Evolutionary conservation across 2,888 invertebrate genomes (phyloP).

Genomic region (Criorhina ranunculi): DNA sequence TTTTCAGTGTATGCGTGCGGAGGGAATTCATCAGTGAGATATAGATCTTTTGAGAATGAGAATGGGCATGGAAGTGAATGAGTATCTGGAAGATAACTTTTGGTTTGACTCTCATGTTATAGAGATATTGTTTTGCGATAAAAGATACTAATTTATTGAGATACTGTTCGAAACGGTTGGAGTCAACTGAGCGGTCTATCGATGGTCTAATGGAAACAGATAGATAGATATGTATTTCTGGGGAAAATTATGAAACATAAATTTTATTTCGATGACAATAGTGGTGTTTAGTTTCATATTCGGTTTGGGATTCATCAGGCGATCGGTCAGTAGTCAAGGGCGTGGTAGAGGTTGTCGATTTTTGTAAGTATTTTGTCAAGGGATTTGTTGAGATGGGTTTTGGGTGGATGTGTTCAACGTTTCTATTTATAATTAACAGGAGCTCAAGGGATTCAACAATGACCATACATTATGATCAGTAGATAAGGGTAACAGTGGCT

Average conservation of each 20-base stretch:
- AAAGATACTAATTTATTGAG: constrained; percentile 72
- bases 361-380: constrained; percentile 7
- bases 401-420: background rate
- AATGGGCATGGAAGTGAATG: constrained; percentile 52
- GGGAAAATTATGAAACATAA: constrained; percentile 70
- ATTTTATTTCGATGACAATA: constrained; percentile 66
- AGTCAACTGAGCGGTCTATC: constrained; percentile 8
- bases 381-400: constrained; percentile 11
- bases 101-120: constrained; percentile 44
- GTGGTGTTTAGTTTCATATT: constrained; percentile 47
- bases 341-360: constrained; percentile 30
- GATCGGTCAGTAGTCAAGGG: constrained; percentile 47
- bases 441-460: background rate
- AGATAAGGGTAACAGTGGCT: constrained; percentile 44
- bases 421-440: constrained; percentile 4
- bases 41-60: constrained; percentile 52
- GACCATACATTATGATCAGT: background rate
- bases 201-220: constrained; percentile 54
- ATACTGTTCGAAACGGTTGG: constrained; percentile 18
- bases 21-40: constrained; percentile 57
- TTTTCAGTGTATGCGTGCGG: background rate
- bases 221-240: constrained; percentile 24
- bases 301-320: background rate
- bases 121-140: constrained; percentile 71
- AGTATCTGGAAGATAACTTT: constrained; percentile 46